These are phyloP conservation scores for Trogon surrucura DNA, from an alignment of 2,113 vertebrate genomes.

Conservation along the genomic window DNA sequence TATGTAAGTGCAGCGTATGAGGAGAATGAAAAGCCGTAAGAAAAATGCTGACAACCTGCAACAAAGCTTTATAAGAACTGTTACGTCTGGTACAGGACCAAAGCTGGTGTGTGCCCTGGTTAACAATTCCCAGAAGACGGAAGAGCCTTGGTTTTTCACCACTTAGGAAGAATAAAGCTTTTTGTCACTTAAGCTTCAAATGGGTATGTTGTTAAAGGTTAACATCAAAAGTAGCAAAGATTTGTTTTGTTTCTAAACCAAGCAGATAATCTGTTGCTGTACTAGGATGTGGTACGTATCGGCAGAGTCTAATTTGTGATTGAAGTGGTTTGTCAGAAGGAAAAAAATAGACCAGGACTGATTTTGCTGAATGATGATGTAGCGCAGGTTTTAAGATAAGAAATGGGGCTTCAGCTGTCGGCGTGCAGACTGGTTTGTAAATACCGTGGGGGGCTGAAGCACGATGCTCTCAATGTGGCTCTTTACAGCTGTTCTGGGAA, in stretches of 20 bases:
- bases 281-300: neutral
- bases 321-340: neutral
- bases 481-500: neutral
- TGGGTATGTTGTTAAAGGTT: neutral
- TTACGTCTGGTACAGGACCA: neutral
- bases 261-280: neutral
- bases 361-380: neutral
- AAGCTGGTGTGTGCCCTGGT: neutral
- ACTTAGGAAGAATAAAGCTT: neutral
- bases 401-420: neutral
- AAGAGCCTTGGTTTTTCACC: neutral
- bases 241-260: neutral
- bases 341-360: neutral
- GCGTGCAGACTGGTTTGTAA: neutral
- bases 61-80: neutral
- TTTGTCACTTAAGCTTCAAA: neutral
- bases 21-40: neutral
- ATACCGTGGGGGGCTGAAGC: neutral
- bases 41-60: neutral
- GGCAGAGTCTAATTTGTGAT: neutral
- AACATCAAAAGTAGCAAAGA: neutral
- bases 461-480: neutral
- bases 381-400: neutral
- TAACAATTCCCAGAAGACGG: neutral
- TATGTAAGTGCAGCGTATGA: neutral